Conservation (phyloP, 2,113 vertebrate genomes). For the Triplophysa tibetana region DNA sequence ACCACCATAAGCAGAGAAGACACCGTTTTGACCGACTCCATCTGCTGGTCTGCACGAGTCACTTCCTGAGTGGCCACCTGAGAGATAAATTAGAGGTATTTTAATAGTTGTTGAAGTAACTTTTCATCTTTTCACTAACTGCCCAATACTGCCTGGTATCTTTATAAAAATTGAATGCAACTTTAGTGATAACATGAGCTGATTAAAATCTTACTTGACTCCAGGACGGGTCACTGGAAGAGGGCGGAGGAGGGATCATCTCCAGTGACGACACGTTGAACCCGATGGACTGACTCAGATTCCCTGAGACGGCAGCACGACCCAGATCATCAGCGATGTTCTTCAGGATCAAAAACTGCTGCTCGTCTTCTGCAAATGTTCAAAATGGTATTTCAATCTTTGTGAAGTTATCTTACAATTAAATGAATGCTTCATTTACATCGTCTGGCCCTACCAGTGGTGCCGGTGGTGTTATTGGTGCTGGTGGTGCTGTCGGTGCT, state of each 20-base stretch:
- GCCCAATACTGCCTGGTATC: too few species aligned
- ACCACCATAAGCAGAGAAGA: conserved; percentile 65
- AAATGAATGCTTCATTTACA: not conserved
- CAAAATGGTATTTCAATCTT: too few species aligned
- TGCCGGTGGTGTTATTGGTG: too few species aligned
- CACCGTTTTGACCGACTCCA: conserved; percentile 67
- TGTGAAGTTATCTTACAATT: too few species aligned
- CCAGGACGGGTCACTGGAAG: conserved; percentile 78
- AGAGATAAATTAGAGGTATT: not conserved
- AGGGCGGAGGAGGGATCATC: conserved; percentile 72
- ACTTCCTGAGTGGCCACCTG: conserved; percentile 72
- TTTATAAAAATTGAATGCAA: too few species aligned
- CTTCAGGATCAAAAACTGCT: conserved; percentile 64
- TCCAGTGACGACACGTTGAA: conserved; percentile 78
- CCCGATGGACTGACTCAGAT: conserved; percentile 72
- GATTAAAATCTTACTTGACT: conserved; percentile 64
- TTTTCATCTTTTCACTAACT: too few species aligned
- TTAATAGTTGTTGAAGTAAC: too few species aligned
- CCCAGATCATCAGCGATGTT: conserved; percentile 70
- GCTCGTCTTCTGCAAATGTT: conserved; percentile 21
- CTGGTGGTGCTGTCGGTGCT: too few species aligned
- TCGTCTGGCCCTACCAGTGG: conserved; percentile 59
- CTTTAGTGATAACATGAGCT: too few species aligned
- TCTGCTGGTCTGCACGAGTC: conserved; percentile 61
- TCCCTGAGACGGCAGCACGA: conserved; percentile 77